Base-by-base conservation (phyloP, 2,113 vertebrate species). In the Carassius auratus region DNA sequence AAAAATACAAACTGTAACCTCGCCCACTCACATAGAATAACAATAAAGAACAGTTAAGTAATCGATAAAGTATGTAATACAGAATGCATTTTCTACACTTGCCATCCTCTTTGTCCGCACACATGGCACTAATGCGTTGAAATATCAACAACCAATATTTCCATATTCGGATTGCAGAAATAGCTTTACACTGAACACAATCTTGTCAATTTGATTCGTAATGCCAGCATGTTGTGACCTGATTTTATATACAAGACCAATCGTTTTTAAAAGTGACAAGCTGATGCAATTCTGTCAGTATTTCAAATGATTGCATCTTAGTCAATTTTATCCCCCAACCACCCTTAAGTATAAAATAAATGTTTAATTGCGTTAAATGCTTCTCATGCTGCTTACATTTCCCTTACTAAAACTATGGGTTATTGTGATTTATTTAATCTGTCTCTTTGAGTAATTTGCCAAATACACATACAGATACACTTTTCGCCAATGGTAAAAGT, bases 1-100 rank as follows among this genome's bases (percentile, higher is more conserved):
- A 48, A 48, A 48, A 48, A 48, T 12, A 48, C 45, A 48, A 48
- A 48, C 45, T 12, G 45, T 48, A 48, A 48, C 45, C 89, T 90
- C 84, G 83, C 87, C 90, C 89, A 89, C 90, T 76, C 89, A 93
- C 92, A 87, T 78, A 86, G 82, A 87, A 90, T 91, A 87, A 93
- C 92, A 86, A 85, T 84, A 85, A 90, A 87, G 61, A 85, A 84
- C 82, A 86, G 75, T 79, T 86, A 84, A 61, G 82, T 83, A 83
- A 85, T 76, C 52, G 36, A 80, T 62, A 75, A 74, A 48, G 55
- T 64, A 83, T 83, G 84, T 79, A 88, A 86, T 79, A 83, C 76
- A 86, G 69, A 88, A 88, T 86, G 66, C 50, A 84, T 80, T 69
- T 80, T 80, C 69, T n/a, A 84, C 75, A 84, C 75, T 74, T 83